These are phyloP conservation scores for Mesitornis unicolor DNA, from an alignment of 2,113 vertebrate genomes.

Conservation along the genomic window DNA sequence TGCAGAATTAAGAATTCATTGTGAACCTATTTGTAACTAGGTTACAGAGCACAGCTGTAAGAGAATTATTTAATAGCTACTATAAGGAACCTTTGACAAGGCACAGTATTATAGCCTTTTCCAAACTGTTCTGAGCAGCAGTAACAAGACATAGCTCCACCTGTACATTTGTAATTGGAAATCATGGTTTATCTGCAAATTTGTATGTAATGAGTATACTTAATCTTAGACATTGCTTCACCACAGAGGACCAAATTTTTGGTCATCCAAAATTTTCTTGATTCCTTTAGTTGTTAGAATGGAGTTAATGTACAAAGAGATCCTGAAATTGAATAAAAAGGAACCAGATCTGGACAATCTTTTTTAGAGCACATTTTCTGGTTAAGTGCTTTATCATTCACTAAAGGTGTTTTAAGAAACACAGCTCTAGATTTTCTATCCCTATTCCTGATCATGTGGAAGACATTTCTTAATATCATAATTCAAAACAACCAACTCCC, in stretches of 20 bases:
- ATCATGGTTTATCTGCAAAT: conserved; percentile 42
- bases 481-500: background rate
- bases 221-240: background rate
- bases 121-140: background rate
- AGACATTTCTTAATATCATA: background rate
- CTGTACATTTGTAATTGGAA: conserved; percentile 44
- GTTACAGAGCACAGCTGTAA: background rate
- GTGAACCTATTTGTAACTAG: conserved; percentile 62
- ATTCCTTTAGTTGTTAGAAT: background rate
- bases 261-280: background rate
- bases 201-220: background rate
- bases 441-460: background rate
- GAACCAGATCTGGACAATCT: background rate
- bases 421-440: background rate
- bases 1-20: conserved; percentile 62
- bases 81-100: conserved; percentile 55
- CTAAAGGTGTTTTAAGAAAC: background rate
- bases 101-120: conserved; percentile 22
- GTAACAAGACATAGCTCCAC: background rate
- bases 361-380: background rate
- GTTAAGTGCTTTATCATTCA: background rate
- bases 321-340: background rate
- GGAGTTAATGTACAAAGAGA: background rate
- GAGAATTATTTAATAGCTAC: conserved; percentile 53
- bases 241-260: background rate